Base-by-base conservation (phyloP, 2,113 vertebrate genomes). In the Cephalopholis sonnerati region DNA sequence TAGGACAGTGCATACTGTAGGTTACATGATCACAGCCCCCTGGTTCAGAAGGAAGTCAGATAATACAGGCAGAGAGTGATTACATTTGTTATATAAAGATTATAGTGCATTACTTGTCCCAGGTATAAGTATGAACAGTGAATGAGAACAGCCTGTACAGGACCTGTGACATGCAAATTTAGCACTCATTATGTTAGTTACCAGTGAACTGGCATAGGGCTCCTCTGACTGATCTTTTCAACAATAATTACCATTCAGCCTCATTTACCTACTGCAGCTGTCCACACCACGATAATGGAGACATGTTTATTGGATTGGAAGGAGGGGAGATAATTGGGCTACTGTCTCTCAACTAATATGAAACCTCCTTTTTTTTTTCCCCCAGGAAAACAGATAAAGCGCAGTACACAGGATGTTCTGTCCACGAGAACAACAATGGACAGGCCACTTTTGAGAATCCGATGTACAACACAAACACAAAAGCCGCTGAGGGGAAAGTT, bases 381-480 rank as follows among this genome's bases (percentile, higher is more conserved):
- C n/a, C 2, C 92, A 99, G 98, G 95, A 98, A 98, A 96, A 97
- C 98, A 39, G 98, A 99, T 90, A 99, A 99, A 96, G 97, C 98
- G 72, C 98, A 99, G 90, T 99, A 98, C 78, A 98, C 97, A 3
- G 98, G 98, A 93, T 99, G 98, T 74, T 97, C 98, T 44, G 98
- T 98, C 91, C 98, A 99, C 70, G 98, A 99, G 95, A 99, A 99
- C 92, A 99, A 99, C 94, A 99, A 99, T 36, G 98, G 98, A 76
- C 98, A 99, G 94, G 98, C 98, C 80, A 98, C 98, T 65, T 99
- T 99, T 90, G 98, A 99, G 94, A 99, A 99, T 66, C 98, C 98
- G 54, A 99, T 99, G 98, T 99, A 99, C 91, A 98, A 98, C 96
- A 99, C 97, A 87, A 98, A 96, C 81, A 93, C 97, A 48, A 99